A percentile compares a stretch with the other conserved stretches of the same genome.
These are phyloP conservation scores for Cephalotes varians DNA, from an alignment of 2,888 invertebrate genomes.

Conservation along the genomic window DNA sequence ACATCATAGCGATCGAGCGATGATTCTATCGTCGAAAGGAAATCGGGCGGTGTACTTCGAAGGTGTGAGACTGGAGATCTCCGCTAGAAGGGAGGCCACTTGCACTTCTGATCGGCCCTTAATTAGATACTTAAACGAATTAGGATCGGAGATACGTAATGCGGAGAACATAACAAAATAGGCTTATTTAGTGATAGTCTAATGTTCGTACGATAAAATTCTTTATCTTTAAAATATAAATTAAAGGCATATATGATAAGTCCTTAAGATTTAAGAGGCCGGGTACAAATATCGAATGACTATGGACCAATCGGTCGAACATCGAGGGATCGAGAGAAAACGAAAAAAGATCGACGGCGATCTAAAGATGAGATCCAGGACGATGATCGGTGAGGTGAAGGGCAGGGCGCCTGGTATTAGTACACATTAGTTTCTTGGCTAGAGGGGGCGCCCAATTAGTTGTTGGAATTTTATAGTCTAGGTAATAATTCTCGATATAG, in stretches of 20 bases:
- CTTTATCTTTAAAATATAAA: conserved; percentile 6
- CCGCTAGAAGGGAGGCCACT: too few relatives aligned
- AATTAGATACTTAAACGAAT: too few relatives aligned
- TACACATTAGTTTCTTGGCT: conserved; percentile 83
- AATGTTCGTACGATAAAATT: conserved; percentile 45
- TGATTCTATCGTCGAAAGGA: not conserved
- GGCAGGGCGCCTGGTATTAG: conserved; percentile 85
- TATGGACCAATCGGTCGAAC: not conserved
- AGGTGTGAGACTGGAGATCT: too few relatives aligned
- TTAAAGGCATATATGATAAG: not conserved
- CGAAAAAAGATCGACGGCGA: conserved; percentile 17
- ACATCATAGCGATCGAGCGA: not conserved
- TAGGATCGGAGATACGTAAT: not conserved
- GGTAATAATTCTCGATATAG: conserved; percentile 82
- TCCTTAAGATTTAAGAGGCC: not conserved
- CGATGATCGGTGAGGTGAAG: conserved; percentile 73
- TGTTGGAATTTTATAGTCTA: conserved; percentile 84
- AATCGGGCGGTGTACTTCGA: not conserved
- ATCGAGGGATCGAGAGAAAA: conserved; percentile 26
- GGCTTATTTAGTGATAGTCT: conserved; percentile 15
- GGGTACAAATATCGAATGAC: not conserved
- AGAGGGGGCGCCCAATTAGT: conserved; percentile 82
- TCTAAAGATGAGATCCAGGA: conserved; percentile 57
- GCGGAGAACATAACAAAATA: not conserved
- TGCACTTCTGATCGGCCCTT: too few relatives aligned